Conservation (phyloP, 2,888 invertebrate genomes). For the Mycalesis mineus region DNA sequence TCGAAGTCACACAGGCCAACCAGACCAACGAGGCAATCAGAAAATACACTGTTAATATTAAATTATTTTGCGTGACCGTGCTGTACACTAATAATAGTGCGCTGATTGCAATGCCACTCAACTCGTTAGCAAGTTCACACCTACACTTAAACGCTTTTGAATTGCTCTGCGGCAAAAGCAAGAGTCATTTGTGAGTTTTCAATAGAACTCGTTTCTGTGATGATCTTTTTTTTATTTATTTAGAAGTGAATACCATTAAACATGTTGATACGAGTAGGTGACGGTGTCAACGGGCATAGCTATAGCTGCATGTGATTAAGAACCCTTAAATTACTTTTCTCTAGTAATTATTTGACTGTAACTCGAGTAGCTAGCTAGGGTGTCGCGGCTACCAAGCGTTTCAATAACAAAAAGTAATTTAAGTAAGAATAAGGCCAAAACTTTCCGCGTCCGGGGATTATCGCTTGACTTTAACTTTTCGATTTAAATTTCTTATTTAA, state of each 20-base stretch:
- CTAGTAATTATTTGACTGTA: neutral
- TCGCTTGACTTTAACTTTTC: conserved; percentile 16
- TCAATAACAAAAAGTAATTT: conserved; percentile 27
- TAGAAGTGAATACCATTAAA: no score
- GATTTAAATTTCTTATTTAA: neutral
- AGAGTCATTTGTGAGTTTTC: neutral
- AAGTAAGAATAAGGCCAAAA: conserved; percentile 28
- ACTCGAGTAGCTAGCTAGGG: neutral
- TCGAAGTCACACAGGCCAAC: no score
- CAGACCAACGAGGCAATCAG: no score
- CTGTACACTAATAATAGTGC: neutral
- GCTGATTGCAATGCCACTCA: conserved; percentile 17
- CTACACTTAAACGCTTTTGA: neutral
- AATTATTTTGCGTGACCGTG: neutral
- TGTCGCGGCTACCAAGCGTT: conserved; percentile 11
- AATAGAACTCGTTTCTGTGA: neutral
- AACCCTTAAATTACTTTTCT: no score
- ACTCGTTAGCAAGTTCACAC: conserved; percentile 14
- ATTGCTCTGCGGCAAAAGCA: neutral
- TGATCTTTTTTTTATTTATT: neutral
- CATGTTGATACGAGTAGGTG: no score
- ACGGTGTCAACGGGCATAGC: no score
- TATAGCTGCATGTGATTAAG: no score
- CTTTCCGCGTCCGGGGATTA: conserved; percentile 22
- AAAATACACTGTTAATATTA: neutral